phyloP scores from a whole-genome alignment of 1,140 invertebrate species.

The Spodoptera litura region DNA sequence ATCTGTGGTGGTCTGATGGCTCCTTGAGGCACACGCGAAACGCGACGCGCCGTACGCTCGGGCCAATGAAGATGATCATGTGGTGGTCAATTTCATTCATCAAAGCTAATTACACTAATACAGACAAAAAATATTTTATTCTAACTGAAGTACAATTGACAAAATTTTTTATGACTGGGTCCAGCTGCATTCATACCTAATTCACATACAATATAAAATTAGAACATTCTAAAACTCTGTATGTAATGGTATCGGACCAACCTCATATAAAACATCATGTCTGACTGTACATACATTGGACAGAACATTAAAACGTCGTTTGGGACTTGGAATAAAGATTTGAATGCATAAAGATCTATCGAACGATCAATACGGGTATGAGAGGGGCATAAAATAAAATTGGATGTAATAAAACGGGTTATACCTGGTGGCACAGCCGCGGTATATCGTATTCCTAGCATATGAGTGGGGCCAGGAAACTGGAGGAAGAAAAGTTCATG shows the following conservation, averaged over 20 bases:
- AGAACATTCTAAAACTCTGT: constrained; percentile 29
- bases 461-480: constrained; percentile 47
- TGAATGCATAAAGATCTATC: constrained; percentile 62
- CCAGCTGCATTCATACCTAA: background rate
- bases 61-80: too few relatives aligned
- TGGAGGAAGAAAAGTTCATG: background rate
- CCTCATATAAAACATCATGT: constrained; percentile 32
- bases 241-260: constrained; percentile 22
- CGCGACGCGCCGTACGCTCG: too few relatives aligned
- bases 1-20: too few relatives aligned
- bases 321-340: constrained; percentile 61
- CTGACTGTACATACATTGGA: constrained; percentile 14
- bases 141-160: too few relatives aligned
- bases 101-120: too few relatives aligned
- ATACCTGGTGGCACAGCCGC: constrained; percentile 60
- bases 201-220: background rate
- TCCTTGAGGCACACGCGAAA: too few relatives aligned
- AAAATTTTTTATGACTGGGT: too few relatives aligned
- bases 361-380: constrained; percentile 62
- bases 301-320: constrained; percentile 60
- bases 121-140: too few relatives aligned
- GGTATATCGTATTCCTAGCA: constrained; percentile 61
- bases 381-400: constrained; percentile 72
- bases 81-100: too few relatives aligned
- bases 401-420: constrained; percentile 72